phyloP scores from a whole-genome alignment of 1,140 invertebrate genomes.

The Melanaphis sacchari region DNA sequence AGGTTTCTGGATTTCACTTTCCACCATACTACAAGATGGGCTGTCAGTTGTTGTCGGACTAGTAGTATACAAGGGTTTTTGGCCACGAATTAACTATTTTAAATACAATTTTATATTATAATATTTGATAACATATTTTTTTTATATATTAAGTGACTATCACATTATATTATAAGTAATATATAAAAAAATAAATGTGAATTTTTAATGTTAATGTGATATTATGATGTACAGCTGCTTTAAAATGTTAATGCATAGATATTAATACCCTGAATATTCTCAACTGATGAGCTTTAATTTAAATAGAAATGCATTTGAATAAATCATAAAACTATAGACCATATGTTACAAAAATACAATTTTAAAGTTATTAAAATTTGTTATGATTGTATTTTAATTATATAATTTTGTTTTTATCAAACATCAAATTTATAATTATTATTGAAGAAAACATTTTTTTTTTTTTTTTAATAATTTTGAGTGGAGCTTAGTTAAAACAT shows the following conservation, averaged over 20 bases:
- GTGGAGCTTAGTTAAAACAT: not conserved
- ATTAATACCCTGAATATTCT: not conserved
- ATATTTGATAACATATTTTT: not conserved
- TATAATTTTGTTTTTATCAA: not conserved
- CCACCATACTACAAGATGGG: constrained; percentile 12
- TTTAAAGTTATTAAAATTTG: not conserved
- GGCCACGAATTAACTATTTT: constrained; percentile 38
- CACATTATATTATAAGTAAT: not conserved
- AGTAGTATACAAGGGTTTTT: constrained; percentile 14
- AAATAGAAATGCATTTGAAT: not conserved
- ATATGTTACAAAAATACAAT: not conserved
- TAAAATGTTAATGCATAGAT: not conserved
- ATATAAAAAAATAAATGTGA: not conserved
- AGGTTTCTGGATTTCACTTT: not conserved
- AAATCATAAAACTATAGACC: not conserved
- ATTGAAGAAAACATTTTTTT: not conserved
- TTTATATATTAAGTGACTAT: not conserved
- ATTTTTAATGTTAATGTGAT: not conserved
- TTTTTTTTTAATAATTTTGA: not conserved
- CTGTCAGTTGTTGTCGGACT: not conserved
- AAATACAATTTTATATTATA: not conserved
- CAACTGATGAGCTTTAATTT: not conserved
- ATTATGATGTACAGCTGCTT: constrained; percentile 55
- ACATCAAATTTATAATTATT: not conserved
- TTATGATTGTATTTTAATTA: not conserved